phyloP scores from a whole-genome alignment of 1,140 invertebrate species.

The Agraylea sexmaculata region DNA sequence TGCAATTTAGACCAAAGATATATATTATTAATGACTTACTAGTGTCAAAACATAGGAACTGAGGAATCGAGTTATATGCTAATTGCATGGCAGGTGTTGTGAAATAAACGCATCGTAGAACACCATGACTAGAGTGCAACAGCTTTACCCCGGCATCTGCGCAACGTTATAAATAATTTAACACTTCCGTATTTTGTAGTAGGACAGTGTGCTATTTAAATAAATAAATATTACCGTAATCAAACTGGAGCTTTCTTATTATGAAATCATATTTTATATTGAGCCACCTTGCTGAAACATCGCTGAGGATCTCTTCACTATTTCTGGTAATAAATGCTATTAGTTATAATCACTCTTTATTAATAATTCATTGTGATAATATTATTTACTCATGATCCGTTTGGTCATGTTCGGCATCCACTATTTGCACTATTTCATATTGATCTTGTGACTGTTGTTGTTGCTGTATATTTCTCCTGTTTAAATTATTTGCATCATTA shows the following conservation, averaged over 20 bases:
- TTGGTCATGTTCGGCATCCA: conserved; percentile 10
- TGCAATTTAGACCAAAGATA: background rate
- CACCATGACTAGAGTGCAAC: conserved; percentile 30
- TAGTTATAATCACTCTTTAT: no score
- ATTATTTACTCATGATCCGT: conserved; percentile 13
- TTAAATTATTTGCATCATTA: no score
- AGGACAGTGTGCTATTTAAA: background rate
- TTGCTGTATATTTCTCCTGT: conserved; percentile 7
- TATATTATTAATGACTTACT: conserved; percentile 25
- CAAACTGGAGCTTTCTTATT: conserved; percentile 34
- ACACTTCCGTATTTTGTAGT: background rate
- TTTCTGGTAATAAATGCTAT: conserved; percentile 24
- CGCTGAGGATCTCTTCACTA: conserved; percentile 25
- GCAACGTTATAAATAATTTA: conserved; percentile 4
- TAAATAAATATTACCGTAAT: conserved; percentile 28
- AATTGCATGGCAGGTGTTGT: conserved; percentile 39
- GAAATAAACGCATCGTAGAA: conserved; percentile 36
- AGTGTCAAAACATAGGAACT: conserved; percentile 38
- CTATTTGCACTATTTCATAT: conserved; percentile 20
- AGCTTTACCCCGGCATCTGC: conserved; percentile 38
- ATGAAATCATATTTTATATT: conserved; percentile 38
- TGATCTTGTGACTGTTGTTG: conserved; percentile 9
- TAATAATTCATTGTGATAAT: no score
- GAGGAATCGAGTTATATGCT: conserved; percentile 38
- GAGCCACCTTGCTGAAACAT: conserved; percentile 31